These are phyloP conservation scores for Horisme vitalbata DNA, from an alignment of 2,888 invertebrate genomes.

Conservation along the genomic window DNA sequence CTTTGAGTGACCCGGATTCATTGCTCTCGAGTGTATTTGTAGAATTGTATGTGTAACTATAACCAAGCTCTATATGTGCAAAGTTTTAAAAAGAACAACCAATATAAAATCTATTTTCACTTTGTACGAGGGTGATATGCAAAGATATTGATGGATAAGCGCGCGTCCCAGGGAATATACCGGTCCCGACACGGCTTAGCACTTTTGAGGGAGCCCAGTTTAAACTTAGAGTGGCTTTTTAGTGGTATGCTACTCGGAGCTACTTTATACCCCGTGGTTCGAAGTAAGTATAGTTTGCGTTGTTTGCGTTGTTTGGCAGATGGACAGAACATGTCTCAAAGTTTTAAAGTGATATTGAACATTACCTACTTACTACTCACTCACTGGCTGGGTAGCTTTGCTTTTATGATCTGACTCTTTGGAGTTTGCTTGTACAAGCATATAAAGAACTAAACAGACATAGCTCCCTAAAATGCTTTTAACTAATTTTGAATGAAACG, in stretches of 20 bases:
- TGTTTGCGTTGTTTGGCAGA: constrained; percentile 22
- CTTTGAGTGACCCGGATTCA: too few species aligned
- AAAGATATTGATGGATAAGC: constrained; percentile 83
- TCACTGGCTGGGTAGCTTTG: neutral
- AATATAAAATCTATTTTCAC: constrained; percentile 11
- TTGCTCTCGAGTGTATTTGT: too few species aligned
- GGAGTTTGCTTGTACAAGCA: too few species aligned
- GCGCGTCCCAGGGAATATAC: constrained; percentile 68
- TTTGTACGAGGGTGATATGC: constrained; percentile 53
- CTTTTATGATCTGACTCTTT: constrained; percentile 1
- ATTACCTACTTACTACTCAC: neutral
- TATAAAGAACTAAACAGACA: too few species aligned
- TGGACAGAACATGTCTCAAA: constrained; percentile 14
- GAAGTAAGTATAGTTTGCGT: constrained; percentile 16
- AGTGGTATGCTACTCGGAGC: constrained; percentile 31
- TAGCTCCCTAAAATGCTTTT: too few species aligned
- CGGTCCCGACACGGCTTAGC: constrained; percentile 80
- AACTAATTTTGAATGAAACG: too few species aligned
- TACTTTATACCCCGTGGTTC: too few species aligned
- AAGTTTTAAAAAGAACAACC: constrained; percentile 11
- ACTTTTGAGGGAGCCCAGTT: constrained; percentile 73
- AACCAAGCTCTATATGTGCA: neutral
- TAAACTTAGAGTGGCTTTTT: constrained; percentile 56
- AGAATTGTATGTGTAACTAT: too few species aligned
- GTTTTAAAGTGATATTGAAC: constrained; percentile 16